Evolutionary conservation across 1,140 invertebrate species (phyloP).

Genomic region (Cotesia glomerata): DNA sequence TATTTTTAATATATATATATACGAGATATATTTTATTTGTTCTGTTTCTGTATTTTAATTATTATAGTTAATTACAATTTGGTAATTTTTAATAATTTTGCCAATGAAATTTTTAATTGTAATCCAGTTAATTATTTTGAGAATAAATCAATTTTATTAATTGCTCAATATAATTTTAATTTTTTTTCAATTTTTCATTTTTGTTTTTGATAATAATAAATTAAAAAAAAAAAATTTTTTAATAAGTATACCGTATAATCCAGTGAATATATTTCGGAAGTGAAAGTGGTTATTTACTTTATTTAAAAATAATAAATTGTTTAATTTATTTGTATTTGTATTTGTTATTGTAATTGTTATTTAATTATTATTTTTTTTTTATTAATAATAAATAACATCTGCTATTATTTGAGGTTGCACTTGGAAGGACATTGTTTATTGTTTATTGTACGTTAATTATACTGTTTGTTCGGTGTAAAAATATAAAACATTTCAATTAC

Average conservation of each 20-base stretch:
- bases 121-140: not conserved
- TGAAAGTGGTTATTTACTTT: constrained; percentile 10
- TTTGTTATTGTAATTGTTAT: too few species aligned
- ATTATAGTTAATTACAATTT: too few species aligned
- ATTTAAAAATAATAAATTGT: constrained; percentile 50
- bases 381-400: constrained; percentile 46
- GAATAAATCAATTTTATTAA: not conserved
- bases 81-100: not conserved
- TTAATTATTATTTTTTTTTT: too few species aligned
- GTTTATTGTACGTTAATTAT: constrained; percentile 41
- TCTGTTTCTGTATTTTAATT: not conserved
- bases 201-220: not conserved
- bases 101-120: not conserved
- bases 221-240: not conserved
- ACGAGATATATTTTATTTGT: not conserved
- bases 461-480: constrained; percentile 54
- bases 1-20: constrained; percentile 2
- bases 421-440: constrained; percentile 60
- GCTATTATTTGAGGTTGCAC: constrained; percentile 56
- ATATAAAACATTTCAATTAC: constrained; percentile 60
- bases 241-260: constrained; percentile 29
- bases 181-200: not conserved
- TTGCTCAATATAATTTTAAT: not conserved
- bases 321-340: constrained; percentile 18
- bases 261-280: constrained; percentile 24